Conservation (phyloP, 30 jellyfish, hydroid and myxozoan genomes). For the Aurelia sp. region DNA sequence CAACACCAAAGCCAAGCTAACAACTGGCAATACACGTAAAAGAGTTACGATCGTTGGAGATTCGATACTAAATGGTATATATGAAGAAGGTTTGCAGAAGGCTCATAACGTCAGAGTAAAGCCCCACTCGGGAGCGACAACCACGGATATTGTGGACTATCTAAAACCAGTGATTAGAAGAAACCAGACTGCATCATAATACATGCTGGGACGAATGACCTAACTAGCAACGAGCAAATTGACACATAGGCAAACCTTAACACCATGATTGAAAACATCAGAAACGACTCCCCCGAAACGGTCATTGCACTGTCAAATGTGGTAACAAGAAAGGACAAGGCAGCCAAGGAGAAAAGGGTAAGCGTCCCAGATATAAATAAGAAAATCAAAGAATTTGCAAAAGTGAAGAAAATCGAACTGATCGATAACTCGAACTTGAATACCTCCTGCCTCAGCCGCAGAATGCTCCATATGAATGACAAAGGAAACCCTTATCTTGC, state of each 20-base stretch:
- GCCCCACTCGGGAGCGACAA: slow-evolving; percentile 59
- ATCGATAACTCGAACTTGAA: slow-evolving; percentile 37
- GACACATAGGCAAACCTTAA: neutral
- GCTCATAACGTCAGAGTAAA: slow-evolving; percentile 42
- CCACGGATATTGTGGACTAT: slow-evolving; percentile 49
- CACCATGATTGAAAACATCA: slow-evolving; percentile 12
- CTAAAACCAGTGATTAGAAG: slow-evolving; percentile 51
- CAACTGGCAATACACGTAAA: slow-evolving; percentile 16
- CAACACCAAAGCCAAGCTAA: slow-evolving; percentile 6
- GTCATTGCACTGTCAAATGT: slow-evolving; percentile 23
- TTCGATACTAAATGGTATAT: slow-evolving; percentile 45
- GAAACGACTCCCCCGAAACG: slow-evolving; percentile 40
- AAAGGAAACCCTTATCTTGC: slow-evolving; percentile 41
- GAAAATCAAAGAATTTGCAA: slow-evolving; percentile 39
- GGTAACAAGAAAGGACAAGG: slow-evolving; percentile 41
- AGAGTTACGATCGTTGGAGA: slow-evolving; percentile 57
- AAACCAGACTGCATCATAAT: slow-evolving; percentile 1
- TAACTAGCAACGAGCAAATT: neutral
- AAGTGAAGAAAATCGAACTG: slow-evolving; percentile 7
- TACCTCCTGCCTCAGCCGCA: slow-evolving; percentile 46
- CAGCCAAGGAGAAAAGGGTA: slow-evolving; percentile 32
- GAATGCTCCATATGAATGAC: slow-evolving; percentile 28
- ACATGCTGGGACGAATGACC: slow-evolving; percentile 39
- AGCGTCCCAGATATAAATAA: slow-evolving; percentile 18
- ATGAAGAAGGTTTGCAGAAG: slow-evolving; percentile 57